Base-by-base conservation (phyloP, 1,140 invertebrate genomes). In the Metaphire vulgaris region DNA sequence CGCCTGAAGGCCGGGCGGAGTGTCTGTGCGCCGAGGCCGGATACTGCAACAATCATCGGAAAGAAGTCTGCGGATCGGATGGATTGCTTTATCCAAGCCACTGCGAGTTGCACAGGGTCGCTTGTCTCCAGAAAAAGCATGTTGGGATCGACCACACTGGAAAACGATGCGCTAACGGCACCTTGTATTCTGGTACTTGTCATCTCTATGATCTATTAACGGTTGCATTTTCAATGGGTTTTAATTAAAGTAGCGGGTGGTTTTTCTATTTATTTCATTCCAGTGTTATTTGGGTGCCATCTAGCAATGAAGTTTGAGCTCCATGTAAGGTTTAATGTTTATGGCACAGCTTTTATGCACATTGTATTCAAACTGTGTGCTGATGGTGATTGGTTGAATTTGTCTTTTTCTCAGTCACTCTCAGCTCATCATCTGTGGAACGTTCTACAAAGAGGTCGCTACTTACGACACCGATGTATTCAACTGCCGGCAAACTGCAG, bases 51-150 rank as follows among this genome's bases (percentile, higher is more conserved):
- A 84, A 85, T 71, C 89, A 90, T 82, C 86, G 87, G 76, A 89
- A 89, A 76, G 82, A 87, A 15, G 90, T 92, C 65, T 92, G 91
- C 83, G 91, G 91, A n/a, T 90, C 90, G 12, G 90, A 92, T 83
- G 91, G 91, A 1, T 87, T 88, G 71, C 86, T 91, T 64, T 93
- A 92, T 83, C 88, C 89, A 16, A 92, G 91, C 83, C 91, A 92
- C 82, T 93, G 92, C 83, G 91, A 92, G 80, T 87, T 93, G 64
- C 91, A 92, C 82, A 86, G 90, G 66, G 88, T 89, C 0, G 90
- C 91, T 21, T 93, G 92, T 82, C 83, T 90, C 14, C 85, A 86
- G n/a, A 86, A 87, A 0, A 84, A 84, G 21, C 85, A 88, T 69
- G 89, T 92, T 67, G 87, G 88, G 71, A 87, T 91, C 16, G 87